Evolutionary conservation across 2,113 vertebrate species (phyloP).

Genomic region (Ciconia stormi): DNA sequence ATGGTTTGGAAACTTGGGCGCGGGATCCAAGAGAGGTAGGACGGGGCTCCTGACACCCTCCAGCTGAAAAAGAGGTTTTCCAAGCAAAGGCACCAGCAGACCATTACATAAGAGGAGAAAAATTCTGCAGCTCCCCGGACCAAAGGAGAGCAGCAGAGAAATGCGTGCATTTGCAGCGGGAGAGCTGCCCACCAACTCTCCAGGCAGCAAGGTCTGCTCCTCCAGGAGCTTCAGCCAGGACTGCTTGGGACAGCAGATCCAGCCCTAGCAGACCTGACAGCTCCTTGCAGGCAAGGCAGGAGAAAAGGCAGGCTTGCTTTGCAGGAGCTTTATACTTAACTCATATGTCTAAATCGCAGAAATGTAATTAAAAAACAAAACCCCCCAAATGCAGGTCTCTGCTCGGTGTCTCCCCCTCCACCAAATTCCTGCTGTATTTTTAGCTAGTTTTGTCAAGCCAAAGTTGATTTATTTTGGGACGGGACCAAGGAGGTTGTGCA

Average conservation of each 20-base stretch:
- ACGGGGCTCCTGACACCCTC: neutral
- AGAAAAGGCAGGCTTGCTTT: neutral
- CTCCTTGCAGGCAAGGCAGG: neutral
- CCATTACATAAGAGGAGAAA: conserved; percentile 53
- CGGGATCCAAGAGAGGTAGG: neutral
- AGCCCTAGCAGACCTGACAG: neutral
- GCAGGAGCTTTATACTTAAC: neutral
- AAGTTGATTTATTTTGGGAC: neutral
- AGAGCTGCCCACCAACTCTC: conserved; percentile 6
- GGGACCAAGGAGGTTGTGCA: neutral
- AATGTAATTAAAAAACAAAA: neutral
- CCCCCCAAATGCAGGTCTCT: fast-evolving
- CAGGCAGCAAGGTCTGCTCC: neutral
- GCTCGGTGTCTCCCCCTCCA: neutral
- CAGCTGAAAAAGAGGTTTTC: neutral
- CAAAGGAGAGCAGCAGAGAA: conserved; percentile 4
- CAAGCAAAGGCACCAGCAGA: conserved; percentile 6
- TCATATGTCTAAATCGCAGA: neutral
- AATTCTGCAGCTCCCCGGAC: conserved; percentile 45
- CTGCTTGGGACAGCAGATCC: neutral
- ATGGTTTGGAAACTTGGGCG: no score
- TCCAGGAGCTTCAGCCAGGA: neutral
- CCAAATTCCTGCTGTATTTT: neutral
- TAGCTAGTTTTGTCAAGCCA: neutral
- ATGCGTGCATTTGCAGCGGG: neutral